Evolutionary conservation across 2,113 vertebrate genomes (phyloP).

Genomic region (Formicarius rufipectus): DNA sequence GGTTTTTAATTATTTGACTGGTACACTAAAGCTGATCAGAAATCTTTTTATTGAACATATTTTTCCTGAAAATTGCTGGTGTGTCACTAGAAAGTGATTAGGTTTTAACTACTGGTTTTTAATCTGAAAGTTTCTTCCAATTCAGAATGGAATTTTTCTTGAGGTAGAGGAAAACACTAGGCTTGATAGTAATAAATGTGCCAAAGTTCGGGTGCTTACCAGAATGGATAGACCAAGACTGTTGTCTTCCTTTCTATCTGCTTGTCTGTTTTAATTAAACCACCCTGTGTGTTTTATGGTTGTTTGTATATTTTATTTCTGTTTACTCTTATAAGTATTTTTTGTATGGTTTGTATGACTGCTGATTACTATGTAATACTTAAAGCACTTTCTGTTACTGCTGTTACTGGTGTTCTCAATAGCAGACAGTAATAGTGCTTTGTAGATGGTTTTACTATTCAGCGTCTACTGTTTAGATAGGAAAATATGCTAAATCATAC

Average conservation of each 20-base stretch:
- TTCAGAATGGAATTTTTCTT: not conserved
- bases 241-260: not conserved
- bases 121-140: not conserved
- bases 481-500: not conserved
- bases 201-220: not conserved
- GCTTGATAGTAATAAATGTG: not conserved
- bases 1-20: not conserved
- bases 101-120: not conserved
- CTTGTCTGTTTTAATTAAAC: not conserved
- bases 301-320: not conserved
- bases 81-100: not conserved
- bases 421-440: not conserved
- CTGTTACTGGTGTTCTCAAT: not conserved
- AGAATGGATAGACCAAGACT: not conserved
- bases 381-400: not conserved
- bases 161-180: not conserved
- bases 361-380: not conserved
- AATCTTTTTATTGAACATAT: rapidly evolving
- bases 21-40: not conserved
- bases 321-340: not conserved
- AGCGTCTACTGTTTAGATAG: not conserved
- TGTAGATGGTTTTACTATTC: not conserved
- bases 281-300: not conserved
- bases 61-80: not conserved
- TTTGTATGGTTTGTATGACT: not conserved